A percentile compares a stretch with the other conserved stretches of the same genome.
Evolutionary conservation across 2,113 vertebrate species (phyloP).

Genomic region (Oncorhynchus clarkii): DNA sequence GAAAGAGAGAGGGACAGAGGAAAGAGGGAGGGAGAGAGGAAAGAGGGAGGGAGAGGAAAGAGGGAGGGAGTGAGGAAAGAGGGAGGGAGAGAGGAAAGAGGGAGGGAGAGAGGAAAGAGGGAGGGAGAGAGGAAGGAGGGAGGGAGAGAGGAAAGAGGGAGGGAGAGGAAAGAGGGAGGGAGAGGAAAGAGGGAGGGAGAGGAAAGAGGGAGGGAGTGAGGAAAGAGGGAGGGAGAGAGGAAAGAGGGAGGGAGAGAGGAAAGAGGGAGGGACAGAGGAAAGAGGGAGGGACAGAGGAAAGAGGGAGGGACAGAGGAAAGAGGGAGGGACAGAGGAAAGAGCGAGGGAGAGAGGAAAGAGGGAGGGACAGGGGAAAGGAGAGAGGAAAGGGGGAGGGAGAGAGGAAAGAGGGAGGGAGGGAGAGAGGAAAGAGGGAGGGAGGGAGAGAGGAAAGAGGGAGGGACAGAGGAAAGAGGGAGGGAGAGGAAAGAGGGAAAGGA

Average conservation of each 20-base stretch:
- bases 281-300: no score
- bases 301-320: not conserved
- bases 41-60: conserved; percentile 24
- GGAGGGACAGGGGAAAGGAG: no score
- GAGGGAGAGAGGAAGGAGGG: not conserved
- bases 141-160: conserved; percentile 18
- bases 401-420: no score
- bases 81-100: no score
- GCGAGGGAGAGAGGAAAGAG: not conserved
- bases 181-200: no score
- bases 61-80: conserved; percentile 16
- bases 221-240: not conserved
- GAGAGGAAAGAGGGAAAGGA: no score
- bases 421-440: no score
- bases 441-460: not conserved
- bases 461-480: not conserved
- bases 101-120: not conserved
- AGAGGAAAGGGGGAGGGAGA: no score
- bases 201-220: not conserved
- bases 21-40: no score
- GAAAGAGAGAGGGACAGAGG: no score
- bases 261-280: no score
- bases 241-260: conserved; percentile 16
- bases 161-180: not conserved
- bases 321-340: not conserved